These are phyloP conservation scores for Heliconius nattereri DNA, from an alignment of 1,140 invertebrate species.

Conservation along the genomic window DNA sequence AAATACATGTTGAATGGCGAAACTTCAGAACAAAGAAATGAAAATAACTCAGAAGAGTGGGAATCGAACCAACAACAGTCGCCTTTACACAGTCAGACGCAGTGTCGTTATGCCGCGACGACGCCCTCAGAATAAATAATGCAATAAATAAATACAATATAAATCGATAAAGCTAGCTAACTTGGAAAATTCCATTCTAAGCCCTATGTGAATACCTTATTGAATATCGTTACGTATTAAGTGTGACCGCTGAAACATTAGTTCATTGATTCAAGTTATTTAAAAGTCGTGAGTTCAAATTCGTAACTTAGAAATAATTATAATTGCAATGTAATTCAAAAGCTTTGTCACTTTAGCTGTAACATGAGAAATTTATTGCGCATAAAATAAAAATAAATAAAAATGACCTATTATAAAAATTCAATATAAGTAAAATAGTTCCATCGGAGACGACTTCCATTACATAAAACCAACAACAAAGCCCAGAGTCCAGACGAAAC, in stretches of 20 bases:
- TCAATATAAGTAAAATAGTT: no score
- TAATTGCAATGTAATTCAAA: no score
- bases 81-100: no score
- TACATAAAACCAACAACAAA: constrained; percentile 7
- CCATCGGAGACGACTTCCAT: background rate
- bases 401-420: no score
- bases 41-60: background rate
- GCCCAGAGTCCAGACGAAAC: constrained; percentile 19
- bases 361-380: no score
- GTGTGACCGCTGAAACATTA: background rate
- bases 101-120: no score
- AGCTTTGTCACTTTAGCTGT: no score
- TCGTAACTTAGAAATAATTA: background rate
- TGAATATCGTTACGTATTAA: background rate
- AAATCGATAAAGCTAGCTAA: background rate
- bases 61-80: background rate
- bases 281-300: background rate
- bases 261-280: background rate
- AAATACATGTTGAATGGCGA: no score
- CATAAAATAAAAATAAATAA: no score
- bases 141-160: background rate
- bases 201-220: background rate
- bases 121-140: no score
- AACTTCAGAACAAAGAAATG: no score
- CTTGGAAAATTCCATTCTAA: background rate